Evolutionary conservation across 35 echinoderm and acorn worm species (phyloP).

Genomic region (Apostichopus californicus): DNA sequence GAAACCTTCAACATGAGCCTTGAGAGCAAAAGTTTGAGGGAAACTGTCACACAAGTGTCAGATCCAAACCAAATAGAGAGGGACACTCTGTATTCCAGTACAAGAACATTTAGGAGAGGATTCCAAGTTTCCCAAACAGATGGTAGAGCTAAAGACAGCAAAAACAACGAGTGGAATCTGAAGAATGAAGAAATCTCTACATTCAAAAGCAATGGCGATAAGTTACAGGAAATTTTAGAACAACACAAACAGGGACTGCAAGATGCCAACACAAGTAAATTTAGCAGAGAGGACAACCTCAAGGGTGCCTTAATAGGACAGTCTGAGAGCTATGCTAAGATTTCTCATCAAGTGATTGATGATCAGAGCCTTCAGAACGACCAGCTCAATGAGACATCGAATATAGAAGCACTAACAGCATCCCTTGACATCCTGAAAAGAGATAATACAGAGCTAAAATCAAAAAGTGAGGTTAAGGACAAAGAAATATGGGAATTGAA

Average conservation of each 20-base stretch:
- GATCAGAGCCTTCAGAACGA: neutral
- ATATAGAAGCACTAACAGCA: neutral
- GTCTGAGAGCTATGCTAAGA: neutral
- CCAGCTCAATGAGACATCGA: neutral
- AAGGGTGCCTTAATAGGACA: neutral
- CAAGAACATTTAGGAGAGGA: neutral
- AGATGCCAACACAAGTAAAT: neutral
- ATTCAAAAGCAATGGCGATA: neutral
- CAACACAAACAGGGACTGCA: neutral
- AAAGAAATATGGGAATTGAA: neutral
- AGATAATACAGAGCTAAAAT: neutral
- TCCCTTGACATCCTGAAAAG: neutral
- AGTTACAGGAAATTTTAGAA: neutral
- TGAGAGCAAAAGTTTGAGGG: neutral
- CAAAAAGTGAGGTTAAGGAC: neutral
- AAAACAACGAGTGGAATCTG: neutral
- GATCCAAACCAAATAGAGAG: neutral
- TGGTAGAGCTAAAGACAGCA: neutral
- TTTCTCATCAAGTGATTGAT: neutral
- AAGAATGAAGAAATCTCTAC: neutral
- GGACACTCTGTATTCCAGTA: neutral
- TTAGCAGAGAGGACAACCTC: neutral
- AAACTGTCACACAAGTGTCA: neutral
- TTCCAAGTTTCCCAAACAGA: neutral
- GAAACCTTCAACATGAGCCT: neutral